These are phyloP conservation scores for Phthorimaea operculella DNA, from an alignment of 1,140 invertebrate genomes.

Conservation along the genomic window DNA sequence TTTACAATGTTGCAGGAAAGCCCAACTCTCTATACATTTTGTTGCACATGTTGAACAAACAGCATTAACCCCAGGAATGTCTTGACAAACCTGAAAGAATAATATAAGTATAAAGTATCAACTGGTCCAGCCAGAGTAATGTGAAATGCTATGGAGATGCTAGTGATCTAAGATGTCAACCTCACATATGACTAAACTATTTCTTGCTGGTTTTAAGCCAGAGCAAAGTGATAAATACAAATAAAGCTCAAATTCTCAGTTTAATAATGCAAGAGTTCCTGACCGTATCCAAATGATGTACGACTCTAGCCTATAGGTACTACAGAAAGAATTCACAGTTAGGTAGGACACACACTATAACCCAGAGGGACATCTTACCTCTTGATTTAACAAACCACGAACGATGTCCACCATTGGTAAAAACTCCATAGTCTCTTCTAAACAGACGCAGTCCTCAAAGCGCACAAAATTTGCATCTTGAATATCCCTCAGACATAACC, in stretches of 20 bases:
- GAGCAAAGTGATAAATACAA: no score
- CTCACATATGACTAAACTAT: no score
- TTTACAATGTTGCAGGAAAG: slow-evolving; percentile 35
- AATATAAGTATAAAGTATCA: slow-evolving; percentile 5
- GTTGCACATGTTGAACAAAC: slow-evolving; percentile 41
- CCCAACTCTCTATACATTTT: slow-evolving; percentile 27
- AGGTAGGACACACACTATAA: no score
- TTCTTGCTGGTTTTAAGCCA: no score
- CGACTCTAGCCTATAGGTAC: no score
- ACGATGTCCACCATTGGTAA: slow-evolving; percentile 34
- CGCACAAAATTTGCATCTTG: slow-evolving; percentile 33
- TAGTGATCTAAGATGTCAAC: no score
- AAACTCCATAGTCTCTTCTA: slow-evolving; percentile 14
- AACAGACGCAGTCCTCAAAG: slow-evolving; percentile 35
- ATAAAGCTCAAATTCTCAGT: no score
- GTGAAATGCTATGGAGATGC: no score
- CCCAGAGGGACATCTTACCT: slow-evolving; percentile 25
- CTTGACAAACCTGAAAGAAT: slow-evolving; percentile 34
- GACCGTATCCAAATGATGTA: no score
- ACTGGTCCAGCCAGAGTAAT: no score
- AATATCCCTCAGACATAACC: slow-evolving; percentile 50
- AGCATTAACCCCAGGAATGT: slow-evolving; percentile 44
- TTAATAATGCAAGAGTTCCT: no score
- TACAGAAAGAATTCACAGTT: no score
- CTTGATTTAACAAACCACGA: slow-evolving; percentile 30